Evolutionary conservation across 2,888 invertebrate genomes (phyloP).

Genomic region (Epistrophe eligans): DNA sequence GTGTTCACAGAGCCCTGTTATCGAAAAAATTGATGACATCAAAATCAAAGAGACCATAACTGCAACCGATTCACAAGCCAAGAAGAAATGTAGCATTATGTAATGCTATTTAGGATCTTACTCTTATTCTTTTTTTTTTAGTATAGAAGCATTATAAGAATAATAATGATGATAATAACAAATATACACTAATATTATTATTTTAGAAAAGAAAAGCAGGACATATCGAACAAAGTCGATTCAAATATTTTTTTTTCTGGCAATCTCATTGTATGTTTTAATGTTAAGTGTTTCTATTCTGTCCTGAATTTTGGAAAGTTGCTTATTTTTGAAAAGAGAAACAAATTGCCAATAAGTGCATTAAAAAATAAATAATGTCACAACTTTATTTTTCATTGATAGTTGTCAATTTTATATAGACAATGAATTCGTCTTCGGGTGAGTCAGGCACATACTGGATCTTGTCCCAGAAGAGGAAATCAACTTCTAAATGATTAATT

Average conservation of each 20-base stretch:
- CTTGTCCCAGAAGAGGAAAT: neutral
- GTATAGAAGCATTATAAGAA: slow-evolving; percentile 35
- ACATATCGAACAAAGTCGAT: slow-evolving; percentile 23
- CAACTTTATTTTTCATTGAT: neutral
- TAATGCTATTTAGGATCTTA: slow-evolving; percentile 37
- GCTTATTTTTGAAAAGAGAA: neutral
- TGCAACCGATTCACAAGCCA: slow-evolving; percentile 44
- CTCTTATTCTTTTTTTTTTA: slow-evolving; percentile 30
- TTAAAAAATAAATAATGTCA: slow-evolving; percentile 2
- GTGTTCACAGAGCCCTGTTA: slow-evolving; percentile 44
- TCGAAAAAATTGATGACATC: slow-evolving; percentile 50
- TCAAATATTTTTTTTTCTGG: slow-evolving; percentile 8
- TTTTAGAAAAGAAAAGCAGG: slow-evolving; percentile 12
- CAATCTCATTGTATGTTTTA: slow-evolving; percentile 21
- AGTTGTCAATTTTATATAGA: slow-evolving; percentile 11
- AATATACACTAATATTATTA: neutral
- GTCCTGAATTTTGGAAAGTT: neutral
- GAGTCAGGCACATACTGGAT: neutral
- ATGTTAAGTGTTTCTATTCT: slow-evolving; percentile 14
- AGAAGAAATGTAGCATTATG: slow-evolving; percentile 70
- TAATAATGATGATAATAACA: slow-evolving; percentile 7
- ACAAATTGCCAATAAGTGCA: slow-evolving; percentile 1
- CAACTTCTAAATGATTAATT: neutral
- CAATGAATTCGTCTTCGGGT: neutral
- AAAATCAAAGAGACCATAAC: slow-evolving; percentile 55